Evolutionary conservation across 2,797 vertebrate genomes (phyloP), one percentile per base, ranked within the genome.

Genomic region (Coreius guichenoti): DNA sequence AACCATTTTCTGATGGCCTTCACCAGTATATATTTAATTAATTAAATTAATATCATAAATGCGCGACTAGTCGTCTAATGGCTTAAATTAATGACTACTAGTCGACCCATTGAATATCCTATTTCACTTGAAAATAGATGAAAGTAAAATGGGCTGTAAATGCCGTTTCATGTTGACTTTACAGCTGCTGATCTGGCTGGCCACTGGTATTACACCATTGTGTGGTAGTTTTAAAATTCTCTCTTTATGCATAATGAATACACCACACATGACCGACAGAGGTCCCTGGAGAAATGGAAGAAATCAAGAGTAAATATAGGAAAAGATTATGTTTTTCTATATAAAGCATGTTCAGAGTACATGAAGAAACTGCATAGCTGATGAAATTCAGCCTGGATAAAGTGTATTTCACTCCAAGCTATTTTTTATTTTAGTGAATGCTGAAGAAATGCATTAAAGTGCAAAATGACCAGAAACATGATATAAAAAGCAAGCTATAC

Each of bases 401-500:
- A 92, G 92, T 92, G 92, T 90, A 90, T 93, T 92, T 92, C 87
- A 91, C 90, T 90, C 87, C 39, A 33, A 87, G 87, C 84, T 81
- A 82, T 90, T 92, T 91, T 88, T 84, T 89, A 0, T 58, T 91
- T 91, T 89, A 88, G 91, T 86, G 90, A 93, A 92, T 92, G 88
- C 91, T 87, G 81, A 80, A 86, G 86, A 93, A 91, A 91, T 86
- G 86, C 85, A 90, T 89, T 89, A 80, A 90, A 92, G 89, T 88
- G 91, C 43, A 84, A 86, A 83, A 79, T 84, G 86, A 91, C 90
- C 84, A 83, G 81, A 77, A 63, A 76, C 70, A 80, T 80, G 81
- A 91, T 91, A 93, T 92, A 92, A 87, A 85, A 89, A 87, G 92
- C 23, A 81, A 87, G 85, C 89, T 92, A 93, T 93, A 93, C 92